Percentiles rank a stretch among this genome's conserved stretches.
These are phyloP conservation scores for Orientallactaga bullata DNA, from an alignment of 2,113 vertebrate genomes.

Conservation along the genomic window DNA sequence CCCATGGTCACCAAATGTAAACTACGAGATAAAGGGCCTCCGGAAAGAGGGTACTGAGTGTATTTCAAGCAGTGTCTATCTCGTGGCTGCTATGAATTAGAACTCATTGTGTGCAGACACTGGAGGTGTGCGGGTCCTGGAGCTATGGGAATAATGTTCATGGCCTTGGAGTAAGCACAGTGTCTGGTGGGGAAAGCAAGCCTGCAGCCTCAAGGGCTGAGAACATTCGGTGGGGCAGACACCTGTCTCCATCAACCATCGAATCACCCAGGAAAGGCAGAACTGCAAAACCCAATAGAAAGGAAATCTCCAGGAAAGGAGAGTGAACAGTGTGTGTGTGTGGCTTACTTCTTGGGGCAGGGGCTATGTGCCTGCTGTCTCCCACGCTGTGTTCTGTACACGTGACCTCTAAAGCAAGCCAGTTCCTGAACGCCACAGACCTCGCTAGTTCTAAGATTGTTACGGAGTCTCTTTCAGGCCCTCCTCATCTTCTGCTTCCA, in stretches of 20 bases:
- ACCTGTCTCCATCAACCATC: not conserved
- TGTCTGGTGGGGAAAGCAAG: not conserved
- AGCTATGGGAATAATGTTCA: not conserved
- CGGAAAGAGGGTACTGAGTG: not conserved
- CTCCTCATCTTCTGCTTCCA: not conserved
- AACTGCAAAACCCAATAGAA: not conserved
- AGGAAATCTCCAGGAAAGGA: not conserved
- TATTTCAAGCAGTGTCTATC: not conserved
- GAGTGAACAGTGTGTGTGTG: fast-evolving
- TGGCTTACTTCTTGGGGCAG: not conserved
- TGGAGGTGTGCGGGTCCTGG: fast-evolving
- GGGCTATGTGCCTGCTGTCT: not conserved
- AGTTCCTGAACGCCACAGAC: fast-evolving
- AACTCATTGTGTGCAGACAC: not conserved
- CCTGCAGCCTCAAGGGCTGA: not conserved
- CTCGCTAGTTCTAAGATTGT: fast-evolving
- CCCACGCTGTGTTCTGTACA: fast-evolving
- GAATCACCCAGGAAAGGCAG: not conserved
- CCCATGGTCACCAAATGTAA: not conserved
- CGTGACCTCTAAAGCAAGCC: not conserved
- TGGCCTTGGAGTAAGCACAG: not conserved
- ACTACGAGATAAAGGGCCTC: not conserved
- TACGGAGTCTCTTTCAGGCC: not conserved
- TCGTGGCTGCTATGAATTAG: not conserved
- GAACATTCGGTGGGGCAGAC: not conserved